A percentile compares a stretch with the other conserved stretches of the same genome.
Evolutionary conservation across 1,140 invertebrate species (phyloP).

Genomic region (Penaeus indicus): DNA sequence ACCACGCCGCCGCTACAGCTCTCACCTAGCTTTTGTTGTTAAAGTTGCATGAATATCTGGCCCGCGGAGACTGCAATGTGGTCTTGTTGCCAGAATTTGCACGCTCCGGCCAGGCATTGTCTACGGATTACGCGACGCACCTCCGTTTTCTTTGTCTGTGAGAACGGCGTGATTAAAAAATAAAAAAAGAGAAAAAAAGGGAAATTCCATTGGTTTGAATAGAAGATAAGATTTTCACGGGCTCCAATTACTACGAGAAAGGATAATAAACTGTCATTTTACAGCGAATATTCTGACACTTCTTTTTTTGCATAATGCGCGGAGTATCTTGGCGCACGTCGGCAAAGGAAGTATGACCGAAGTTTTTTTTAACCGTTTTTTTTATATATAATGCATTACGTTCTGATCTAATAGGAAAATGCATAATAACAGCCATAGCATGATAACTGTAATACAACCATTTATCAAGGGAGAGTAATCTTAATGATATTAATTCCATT

Average conservation of each 20-base stretch:
- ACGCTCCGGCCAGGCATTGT: conserved; percentile 53
- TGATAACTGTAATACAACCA: too few relatives aligned
- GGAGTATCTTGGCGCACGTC: background rate
- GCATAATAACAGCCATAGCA: too few relatives aligned
- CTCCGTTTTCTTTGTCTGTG: conserved; percentile 55
- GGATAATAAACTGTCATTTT: conserved; percentile 51
- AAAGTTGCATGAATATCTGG: conserved; percentile 31
- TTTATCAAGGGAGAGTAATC: too few relatives aligned
- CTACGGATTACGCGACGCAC: conserved; percentile 17
- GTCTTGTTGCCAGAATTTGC: conserved; percentile 54
- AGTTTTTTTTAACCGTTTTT: background rate
- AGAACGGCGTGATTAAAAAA: conserved; percentile 54
- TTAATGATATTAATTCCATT: too few relatives aligned
- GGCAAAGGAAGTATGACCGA: conserved; percentile 6
- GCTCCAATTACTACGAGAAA: conserved; percentile 46
- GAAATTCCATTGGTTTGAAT: conserved; percentile 52
- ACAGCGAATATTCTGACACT: conserved; percentile 51
- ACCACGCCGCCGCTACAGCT: conserved; percentile 39
- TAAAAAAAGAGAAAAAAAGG: background rate
- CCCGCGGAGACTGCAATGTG: conserved; percentile 27
- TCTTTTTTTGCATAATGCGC: conserved; percentile 28
- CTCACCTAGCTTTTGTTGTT: conserved; percentile 40
- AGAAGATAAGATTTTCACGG: conserved; percentile 61
- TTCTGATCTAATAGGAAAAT: too few relatives aligned
- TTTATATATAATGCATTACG: too few relatives aligned